Evolutionary conservation across 1,140 invertebrate species (phyloP), one percentile per base, ranked within the genome.

Genomic region (Phortica variegata): DNA sequence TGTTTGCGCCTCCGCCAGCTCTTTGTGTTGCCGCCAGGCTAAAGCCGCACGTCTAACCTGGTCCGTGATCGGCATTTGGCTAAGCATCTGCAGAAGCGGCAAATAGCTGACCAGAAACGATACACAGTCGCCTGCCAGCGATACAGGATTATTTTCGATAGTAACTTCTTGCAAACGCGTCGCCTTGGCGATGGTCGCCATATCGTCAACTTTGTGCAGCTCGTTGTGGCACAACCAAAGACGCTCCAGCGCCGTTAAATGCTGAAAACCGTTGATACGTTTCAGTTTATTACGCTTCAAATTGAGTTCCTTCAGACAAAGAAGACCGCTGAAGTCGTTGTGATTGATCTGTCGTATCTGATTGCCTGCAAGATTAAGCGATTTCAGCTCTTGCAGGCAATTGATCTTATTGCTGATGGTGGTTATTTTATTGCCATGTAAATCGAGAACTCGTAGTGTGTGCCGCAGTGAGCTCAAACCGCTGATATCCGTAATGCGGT

Each of bases 341-440:
- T 77, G 78, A 8, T 85, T 85, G 39, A 94, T 85, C 48, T 80
- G 81, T 55, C 85, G 82, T 36, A 96, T 86, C 68, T 89, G 85
- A 77, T 96, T 96, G 1, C 91, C 92, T 29, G 92, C 92, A 54
- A 95, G 81, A 79, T 96, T 96, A 6, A 96, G 78, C 0, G 95
- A 91, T 78, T 94, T 90, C 3, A 96, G 77, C 53, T 91, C 85
- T 59, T 83, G 83, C 36, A 84, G 75, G 51, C 79, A 82, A 6
- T 77, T 79, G 52, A 83, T 76, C 12, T 79, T 78, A 36, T 73
- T 76, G 3, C 80, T 77, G 63, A 80, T 77, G 5, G 45, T 66
- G 26, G 79, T 78, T 54, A 95, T 88, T 74, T 91, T 87, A 78
- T 95, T 95, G 6, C 91, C 91, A 77, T 96, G 92, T 47, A 95